Percentiles rank a stretch among this genome's conserved stretches.
Conservation (phyloP, 37 sponge, comb jelly and placozoan species). For the Eunapius fragilis region DNA sequence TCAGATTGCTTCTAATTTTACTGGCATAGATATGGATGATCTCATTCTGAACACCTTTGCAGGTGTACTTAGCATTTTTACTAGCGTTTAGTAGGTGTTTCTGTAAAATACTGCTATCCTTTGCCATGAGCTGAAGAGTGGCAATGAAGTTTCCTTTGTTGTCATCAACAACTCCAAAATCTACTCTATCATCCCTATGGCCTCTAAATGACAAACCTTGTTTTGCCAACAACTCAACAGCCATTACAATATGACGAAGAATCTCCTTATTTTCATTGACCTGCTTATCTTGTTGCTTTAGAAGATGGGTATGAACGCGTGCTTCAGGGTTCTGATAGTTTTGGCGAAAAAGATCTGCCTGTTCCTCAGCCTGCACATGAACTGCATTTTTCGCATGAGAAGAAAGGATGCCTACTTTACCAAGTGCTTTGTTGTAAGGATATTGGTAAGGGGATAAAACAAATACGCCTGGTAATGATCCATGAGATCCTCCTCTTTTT, state of each 20-base stretch:
- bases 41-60: conserved; percentile 57
- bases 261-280: conserved; percentile 40
- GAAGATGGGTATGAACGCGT: conserved; percentile 11
- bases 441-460: no score
- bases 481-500: no score
- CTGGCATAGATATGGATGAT: conserved; percentile 35
- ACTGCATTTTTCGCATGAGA: not conserved
- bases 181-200: conserved; percentile 60
- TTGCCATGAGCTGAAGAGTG: conserved; percentile 33
- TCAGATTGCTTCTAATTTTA: conserved; percentile 41
- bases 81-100: conserved; percentile 36
- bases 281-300: conserved; percentile 24
- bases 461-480: no score
- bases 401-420: no score
- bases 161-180: conserved; percentile 21
- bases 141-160: conserved; percentile 49
- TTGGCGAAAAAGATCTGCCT: conserved; percentile 12
- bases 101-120: conserved; percentile 14
- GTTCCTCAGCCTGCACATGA: conserved; percentile 7
- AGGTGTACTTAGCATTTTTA: conserved; percentile 46
- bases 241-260: conserved; percentile 22
- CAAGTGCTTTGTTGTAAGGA: no score
- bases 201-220: conserved; percentile 48
- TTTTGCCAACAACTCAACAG: conserved; percentile 58
- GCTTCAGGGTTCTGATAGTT: not conserved